Conservation (phyloP, 2,888 invertebrate genomes). For the Dynastes tityus region DNA sequence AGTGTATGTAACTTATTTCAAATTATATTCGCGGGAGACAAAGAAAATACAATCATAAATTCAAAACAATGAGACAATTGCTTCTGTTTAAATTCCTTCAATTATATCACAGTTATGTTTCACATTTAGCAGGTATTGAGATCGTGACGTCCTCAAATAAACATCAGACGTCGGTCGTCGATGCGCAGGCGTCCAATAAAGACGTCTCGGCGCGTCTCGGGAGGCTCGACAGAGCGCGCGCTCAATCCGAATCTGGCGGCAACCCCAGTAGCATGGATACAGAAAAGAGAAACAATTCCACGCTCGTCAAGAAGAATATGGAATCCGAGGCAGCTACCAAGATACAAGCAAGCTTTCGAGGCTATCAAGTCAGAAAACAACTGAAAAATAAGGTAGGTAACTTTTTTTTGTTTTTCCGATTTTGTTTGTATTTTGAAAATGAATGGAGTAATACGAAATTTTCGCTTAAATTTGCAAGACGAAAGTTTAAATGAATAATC, state of each 20-base stretch:
- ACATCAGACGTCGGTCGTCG: conserved; percentile 50
- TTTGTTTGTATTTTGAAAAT: background rate
- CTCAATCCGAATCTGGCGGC: conserved; percentile 39
- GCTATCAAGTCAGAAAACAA: conserved; percentile 75
- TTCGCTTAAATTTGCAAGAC: background rate
- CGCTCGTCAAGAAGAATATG: conserved; percentile 61
- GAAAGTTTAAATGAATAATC: conserved; percentile 26
- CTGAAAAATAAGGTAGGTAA: conserved; percentile 67
- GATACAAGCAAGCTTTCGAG: conserved; percentile 81
- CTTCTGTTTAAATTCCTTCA: conserved; percentile 16
- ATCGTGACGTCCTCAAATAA: conserved; percentile 64
- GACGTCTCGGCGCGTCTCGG: conserved; percentile 59
- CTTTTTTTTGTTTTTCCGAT: background rate
- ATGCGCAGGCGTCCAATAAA: conserved; percentile 65
- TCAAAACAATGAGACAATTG: conserved; percentile 22
- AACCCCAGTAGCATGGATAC: conserved; percentile 59
- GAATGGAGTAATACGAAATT: conserved; percentile 13
- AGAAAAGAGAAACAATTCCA: conserved; percentile 60
- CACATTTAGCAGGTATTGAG: conserved; percentile 67
- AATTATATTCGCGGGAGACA: too few relatives aligned
- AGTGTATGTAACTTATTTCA: too few relatives aligned
- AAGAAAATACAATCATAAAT: too few relatives aligned
- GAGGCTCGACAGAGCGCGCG: conserved; percentile 50
- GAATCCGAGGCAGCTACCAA: conserved; percentile 75
- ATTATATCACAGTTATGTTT: conserved; percentile 49